These are phyloP conservation scores for Drosophila borealis DNA, from an alignment of 2,888 invertebrate species.

Conservation along the genomic window DNA sequence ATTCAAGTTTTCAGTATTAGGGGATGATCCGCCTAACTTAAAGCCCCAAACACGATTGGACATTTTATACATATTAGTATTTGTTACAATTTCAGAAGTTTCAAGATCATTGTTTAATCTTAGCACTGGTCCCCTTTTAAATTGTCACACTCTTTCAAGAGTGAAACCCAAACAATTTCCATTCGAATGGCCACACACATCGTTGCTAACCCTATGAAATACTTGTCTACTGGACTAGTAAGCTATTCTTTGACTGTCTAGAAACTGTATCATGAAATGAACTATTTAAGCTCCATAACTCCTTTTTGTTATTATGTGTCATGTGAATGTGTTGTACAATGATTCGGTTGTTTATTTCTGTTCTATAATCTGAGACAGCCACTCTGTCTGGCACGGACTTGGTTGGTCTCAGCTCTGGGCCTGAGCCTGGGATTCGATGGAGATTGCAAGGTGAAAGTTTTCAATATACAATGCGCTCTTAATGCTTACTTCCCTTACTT, in stretches of 20 bases:
- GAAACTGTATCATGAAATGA: slow-evolving; percentile 5
- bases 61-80: too few species aligned
- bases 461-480: slow-evolving; percentile 30
- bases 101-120: too few species aligned
- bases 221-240: not conserved
- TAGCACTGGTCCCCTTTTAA: not conserved
- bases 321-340: slow-evolving; percentile 12
- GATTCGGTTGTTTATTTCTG: slow-evolving; percentile 23
- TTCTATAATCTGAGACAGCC: slow-evolving; percentile 23
- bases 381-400: not conserved
- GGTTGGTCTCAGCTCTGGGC: not conserved
- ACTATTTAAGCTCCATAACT: slow-evolving; percentile 35
- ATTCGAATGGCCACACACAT: not conserved
- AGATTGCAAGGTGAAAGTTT: slow-evolving; percentile 32
- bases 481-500: slow-evolving; percentile 37
- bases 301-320: slow-evolving; percentile 31
- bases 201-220: not conserved
- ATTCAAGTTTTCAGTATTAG: too few species aligned
- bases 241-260: not conserved
- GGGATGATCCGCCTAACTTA: too few species aligned
- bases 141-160: not conserved
- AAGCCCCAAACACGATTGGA: too few species aligned
- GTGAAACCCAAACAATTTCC: not conserved
- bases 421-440: slow-evolving; percentile 4
- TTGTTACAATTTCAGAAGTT: too few species aligned